Conservation (phyloP, 2,113 vertebrate genomes). For the Callipepla californica region DNA sequence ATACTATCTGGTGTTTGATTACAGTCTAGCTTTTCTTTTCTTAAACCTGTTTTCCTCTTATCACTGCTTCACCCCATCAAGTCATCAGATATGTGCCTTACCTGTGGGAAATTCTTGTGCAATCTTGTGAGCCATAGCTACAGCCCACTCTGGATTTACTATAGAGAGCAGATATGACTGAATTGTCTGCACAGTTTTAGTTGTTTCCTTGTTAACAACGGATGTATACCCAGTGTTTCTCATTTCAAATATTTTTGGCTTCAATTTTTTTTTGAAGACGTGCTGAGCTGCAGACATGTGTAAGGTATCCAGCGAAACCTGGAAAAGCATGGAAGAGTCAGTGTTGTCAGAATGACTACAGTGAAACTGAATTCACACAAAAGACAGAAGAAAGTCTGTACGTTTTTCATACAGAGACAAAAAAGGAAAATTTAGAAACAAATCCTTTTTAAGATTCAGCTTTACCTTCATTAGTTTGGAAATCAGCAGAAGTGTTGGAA, state of each 20-base stretch:
- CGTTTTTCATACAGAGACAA: background rate
- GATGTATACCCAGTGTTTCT: conserved; percentile 69
- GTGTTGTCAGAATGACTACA: background rate
- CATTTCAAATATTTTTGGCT: conserved; percentile 86
- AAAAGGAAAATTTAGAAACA: background rate
- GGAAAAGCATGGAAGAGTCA: background rate
- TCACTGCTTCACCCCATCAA: background rate
- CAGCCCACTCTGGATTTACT: conserved; percentile 90
- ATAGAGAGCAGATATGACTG: conserved; percentile 90
- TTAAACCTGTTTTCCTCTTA: background rate
- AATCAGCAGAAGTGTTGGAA: conserved; percentile 91
- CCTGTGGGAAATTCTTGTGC: conserved; percentile 92
- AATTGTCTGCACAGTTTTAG: conserved; percentile 81
- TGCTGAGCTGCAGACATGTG: conserved; percentile 89
- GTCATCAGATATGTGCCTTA: background rate
- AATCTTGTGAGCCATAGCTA: conserved; percentile 90
- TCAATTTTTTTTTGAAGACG: conserved; percentile 89
- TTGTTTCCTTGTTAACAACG: conserved; percentile 79
- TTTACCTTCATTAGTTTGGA: conserved; percentile 96
- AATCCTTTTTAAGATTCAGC: background rate
- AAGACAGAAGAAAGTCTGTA: background rate
- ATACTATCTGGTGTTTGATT: background rate
- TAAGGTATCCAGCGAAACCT: conserved; percentile 93
- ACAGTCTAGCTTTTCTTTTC: background rate
- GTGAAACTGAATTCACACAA: background rate